Base-by-base conservation (phyloP, 2,113 vertebrate genomes). In the Neolamprologus sp. region DNA sequence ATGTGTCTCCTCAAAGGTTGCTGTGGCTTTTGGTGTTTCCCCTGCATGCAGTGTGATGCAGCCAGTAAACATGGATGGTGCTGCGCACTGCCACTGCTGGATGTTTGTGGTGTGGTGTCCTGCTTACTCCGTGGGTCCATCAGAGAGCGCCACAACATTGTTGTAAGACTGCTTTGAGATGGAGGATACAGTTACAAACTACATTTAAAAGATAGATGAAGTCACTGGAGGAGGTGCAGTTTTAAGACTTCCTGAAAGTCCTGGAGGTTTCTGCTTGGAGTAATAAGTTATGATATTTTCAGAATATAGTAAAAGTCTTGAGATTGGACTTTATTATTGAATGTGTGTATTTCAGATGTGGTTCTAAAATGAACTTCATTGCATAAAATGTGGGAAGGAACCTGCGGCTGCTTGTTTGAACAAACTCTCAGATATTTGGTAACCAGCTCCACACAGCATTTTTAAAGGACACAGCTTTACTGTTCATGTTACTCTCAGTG, bases 11-110 rank as follows among this genome's bases (percentile, higher is more conserved):
- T 6, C 35, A 37, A 68, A 68, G 63, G 63, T 68, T 68, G 63
- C 63, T 68, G 63, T 21, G 63, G 63, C n/a, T 14, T 65, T n/a
- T 65, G 60, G 19, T 65, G 60, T 37, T 65, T 65, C 60, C 60
- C 60, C 33, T 65, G 60, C 33, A 65, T 65, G 60, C 60, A 65
- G 10, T 65, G 60, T 1, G 60, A 65, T 65, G 60, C 60, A 65
- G 60, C 60, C 0, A 65, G 19, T 65, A 65, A 37, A 65, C 60
- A 65, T 33, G 60, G 60, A 65, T 65, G 60, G 60, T 65, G 60
- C 33, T 65, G 60, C 6, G 60, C 60, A 65, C 2, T 65, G 60
- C 60, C 60, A 65, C 60, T 65, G 6, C 58, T 65, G 60, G 60
- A 65, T 3, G 30, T 37, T 65, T 65, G 60, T 65, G 63, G 63